Percentiles rank a stretch among this genome's conserved stretches.
Evolutionary conservation across 2,888 invertebrate species (phyloP).

Genomic region (Platerodrilus igneus): DNA sequence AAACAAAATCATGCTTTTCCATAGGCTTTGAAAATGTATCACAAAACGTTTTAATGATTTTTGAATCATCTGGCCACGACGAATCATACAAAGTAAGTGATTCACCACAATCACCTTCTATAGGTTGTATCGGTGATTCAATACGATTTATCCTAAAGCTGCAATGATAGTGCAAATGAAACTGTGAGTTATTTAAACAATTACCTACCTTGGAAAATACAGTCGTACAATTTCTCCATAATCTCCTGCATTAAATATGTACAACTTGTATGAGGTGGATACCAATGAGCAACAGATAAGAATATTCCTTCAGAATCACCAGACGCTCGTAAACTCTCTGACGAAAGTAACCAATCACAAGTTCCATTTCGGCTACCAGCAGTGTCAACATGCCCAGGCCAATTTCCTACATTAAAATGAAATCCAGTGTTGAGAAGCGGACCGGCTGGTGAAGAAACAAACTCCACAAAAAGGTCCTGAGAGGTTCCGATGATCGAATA

Average conservation of each 20-base stretch:
- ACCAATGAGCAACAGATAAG: conserved; percentile 89
- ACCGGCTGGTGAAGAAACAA: conserved; percentile 82
- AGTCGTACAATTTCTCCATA: conserved; percentile 82
- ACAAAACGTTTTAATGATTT: conserved; percentile 90
- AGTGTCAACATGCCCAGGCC: conserved; percentile 89
- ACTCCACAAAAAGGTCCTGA: conserved; percentile 82
- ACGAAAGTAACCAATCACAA: conserved; percentile 84
- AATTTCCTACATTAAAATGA: conserved; percentile 91
- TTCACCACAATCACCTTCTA: conserved; percentile 86
- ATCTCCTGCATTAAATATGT: conserved; percentile 85
- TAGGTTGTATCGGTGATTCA: conserved; percentile 80
- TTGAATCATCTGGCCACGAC: conserved; percentile 80
- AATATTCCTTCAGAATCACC: conserved; percentile 86
- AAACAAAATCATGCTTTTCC: conserved; percentile 91
- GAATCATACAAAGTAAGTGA: conserved; percentile 87
- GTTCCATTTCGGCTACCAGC: conserved; percentile 81
- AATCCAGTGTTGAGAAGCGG: conserved; percentile 88
- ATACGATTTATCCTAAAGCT: conserved; percentile 86
- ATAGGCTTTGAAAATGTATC: conserved; percentile 89
- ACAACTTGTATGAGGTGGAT: conserved; percentile 88
- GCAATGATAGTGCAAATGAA: conserved; percentile 24
- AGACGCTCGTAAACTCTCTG: conserved; percentile 70
- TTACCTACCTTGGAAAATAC: conserved; percentile 75
- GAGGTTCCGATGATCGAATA: conserved; percentile 92
- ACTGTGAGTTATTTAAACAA: background rate